Percentiles rank a stretch among this genome's conserved stretches.
Evolutionary conservation across 2,888 invertebrate species (phyloP).

Genomic region (Troides aeacus): DNA sequence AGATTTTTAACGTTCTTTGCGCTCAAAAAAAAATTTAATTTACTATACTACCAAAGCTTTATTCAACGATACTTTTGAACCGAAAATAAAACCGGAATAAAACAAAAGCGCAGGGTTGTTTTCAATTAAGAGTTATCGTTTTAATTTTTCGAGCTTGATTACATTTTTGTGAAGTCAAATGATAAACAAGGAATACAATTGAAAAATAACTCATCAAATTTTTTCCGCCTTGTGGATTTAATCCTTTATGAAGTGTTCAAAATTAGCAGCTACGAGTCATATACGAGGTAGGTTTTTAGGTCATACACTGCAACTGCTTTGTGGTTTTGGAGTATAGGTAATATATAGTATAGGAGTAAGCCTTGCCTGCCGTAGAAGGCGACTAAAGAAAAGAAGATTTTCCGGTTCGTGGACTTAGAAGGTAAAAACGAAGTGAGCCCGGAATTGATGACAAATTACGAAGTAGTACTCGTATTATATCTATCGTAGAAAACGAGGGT

Average conservation of each 20-base stretch:
- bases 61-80: not conserved
- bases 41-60: not conserved
- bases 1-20: not conserved
- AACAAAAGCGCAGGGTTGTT: not conserved
- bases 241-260: not conserved
- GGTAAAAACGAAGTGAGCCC: no score
- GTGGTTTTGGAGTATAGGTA: no score
- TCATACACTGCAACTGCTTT: no score
- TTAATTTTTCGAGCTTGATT: constrained; percentile 3
- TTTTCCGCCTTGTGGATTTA: not conserved
- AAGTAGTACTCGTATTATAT: no score
- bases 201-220: constrained; percentile 3
- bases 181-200: not conserved
- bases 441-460: no score
- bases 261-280: not conserved
- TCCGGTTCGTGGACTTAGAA: no score
- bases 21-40: not conserved
- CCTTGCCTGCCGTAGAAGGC: no score
- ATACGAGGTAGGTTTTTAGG: no score
- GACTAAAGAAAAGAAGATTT: no score
- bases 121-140: constrained; percentile 5
- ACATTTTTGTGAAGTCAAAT: constrained; percentile 5
- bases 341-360: no score
- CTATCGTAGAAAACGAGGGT: no score
- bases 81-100: not conserved